Base-by-base conservation (phyloP, 2,797 vertebrate genomes). In the Chelmon rostratus region DNA sequence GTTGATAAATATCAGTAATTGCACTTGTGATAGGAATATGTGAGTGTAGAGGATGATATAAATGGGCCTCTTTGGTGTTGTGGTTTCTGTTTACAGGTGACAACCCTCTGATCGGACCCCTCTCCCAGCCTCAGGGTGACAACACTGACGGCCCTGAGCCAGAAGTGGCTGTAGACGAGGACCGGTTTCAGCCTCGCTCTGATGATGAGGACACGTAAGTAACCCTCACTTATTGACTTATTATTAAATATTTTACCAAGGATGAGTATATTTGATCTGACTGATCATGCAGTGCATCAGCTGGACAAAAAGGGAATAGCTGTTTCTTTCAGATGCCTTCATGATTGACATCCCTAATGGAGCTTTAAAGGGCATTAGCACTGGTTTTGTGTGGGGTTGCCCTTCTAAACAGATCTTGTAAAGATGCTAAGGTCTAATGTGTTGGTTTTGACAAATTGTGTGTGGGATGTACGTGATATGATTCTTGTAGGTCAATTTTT, bases 131-230 rank as follows among this genome's bases (percentile, higher is more conserved):
- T 25, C 73, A 62, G 23, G 95, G 71, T 7, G 93, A 98, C 63
- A 86, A 90, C 84, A 90, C 93, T 0, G 98, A 99, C 2, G 96
- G 97, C 58, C 93, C 82, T 1, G 67, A 87, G 10, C 92, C 89
- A 44, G 90, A 90, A n/a, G 84, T 85, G 57, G 6, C 25, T 5
- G 3, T 85, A 33, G 96, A 98, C 57, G 84, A 92, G 66, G 94
- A 95, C 77, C 95, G 96, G 53, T 86, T 97, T 35, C 95, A 96
- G 80, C 93, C 96, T 19, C 93, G 96, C 83, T 96, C 96, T 57
- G 97, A 98, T 68, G 97, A 97, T 8, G 97, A 98, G 68, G 98
- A 99, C 94, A 99, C 97, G 97, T 99, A 92, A 69, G 97, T 94
- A 25, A 57, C 35, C 2, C 18, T 28, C 35, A 21, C 10, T 12